Evolutionary conservation across 2,797 vertebrate genomes (phyloP), one percentile per base, ranked within the genome.

Genomic region (Sternotherus odoratus): DNA sequence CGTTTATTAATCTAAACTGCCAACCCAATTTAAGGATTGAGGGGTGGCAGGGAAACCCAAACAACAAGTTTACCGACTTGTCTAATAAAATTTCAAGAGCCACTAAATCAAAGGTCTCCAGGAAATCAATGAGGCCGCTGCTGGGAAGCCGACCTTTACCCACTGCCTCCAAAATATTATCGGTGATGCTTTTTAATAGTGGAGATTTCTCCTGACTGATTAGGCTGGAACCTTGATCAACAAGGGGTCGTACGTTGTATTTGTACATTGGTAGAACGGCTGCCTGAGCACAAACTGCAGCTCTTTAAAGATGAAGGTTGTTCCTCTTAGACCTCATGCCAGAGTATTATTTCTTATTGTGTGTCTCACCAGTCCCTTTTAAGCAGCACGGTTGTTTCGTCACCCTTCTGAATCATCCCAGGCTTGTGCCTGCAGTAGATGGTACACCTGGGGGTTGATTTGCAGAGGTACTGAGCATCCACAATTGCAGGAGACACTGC

Each of bases 1-100:
- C 85, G 53, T 86, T 94, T 92, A 84, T 88, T 96, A 89, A 89
- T 87, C 83, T 78, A 60, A 96, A 86, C 36, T 91, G 85, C 86
- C 77, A 93, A 91, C 86, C 46, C 56, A 66, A 75, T 81, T 75
- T 5, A 54, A 77, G 43, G 57, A 88, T 43, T 79, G 57, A 79
- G 78, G 69, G 56, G 54, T 69, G 26, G 77, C 72, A 87, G 74
- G 28, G 15, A 86, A 50, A 79, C 39, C 66, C 82, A 43, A 13
- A 88, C 78, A 80, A 36, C 1, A 74, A 75, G 4, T 81, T 86
- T 80, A 77, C 72, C 56, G 48, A 81, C 63, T 48, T 69, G 54
- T 74, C 43, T 63, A 86, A 46, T 57, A 88, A 82, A 92, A 79
- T 1, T 50, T 24, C 77, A 85, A 3, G 43, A 86, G 72, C 60